Base-by-base conservation (phyloP, 2,888 invertebrate genomes). In the Glyphotaelius pellucidus region DNA sequence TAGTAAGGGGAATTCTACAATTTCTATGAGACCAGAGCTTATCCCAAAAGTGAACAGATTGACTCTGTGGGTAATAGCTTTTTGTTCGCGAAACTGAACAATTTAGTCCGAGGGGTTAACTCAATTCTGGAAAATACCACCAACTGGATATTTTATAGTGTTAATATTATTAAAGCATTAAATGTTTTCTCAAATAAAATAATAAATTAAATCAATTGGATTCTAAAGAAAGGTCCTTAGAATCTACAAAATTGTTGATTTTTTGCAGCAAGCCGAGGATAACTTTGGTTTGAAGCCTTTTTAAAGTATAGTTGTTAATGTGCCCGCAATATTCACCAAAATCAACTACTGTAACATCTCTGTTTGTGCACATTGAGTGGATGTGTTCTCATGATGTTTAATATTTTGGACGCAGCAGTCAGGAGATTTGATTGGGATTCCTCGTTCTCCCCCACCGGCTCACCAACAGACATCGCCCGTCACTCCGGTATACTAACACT, bases 361-460 rank as follows among this genome's bases (percentile, higher is more conserved):
- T 67, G 67, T 67, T 67, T 67, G 67, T 83, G 32, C 83, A 32
- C 83, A 83, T 83, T 38, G 35, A 85, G 2, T 85, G 35, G 25
- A 42, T 85, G 42, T 85, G 85, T 35, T 85, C 15, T 79, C 32
- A 79, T 90, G 35, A 84, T 85, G 31, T 67, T 89, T 91, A 42
- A 47, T 42, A 90, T 35, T 90, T 90, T 94, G 95, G 96, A 96
- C 95, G 95, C 97, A 97, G 97, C 97, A 96, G 95, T 80, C 92
- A n/a, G 95, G 96, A 93, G 97, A 97, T 94, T 95, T 97, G 95
- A n/a, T 67, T 25, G 95, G 95, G 94, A 94, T 95, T 94, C 95
- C 96, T 94, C 97, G 98, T 96, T 98, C 98, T 95, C 98, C 98
- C 94, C 98, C 98, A 94, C 98, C 98, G 95, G 98, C 98, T 94